Evolutionary conservation across 2,888 invertebrate species (phyloP).

Genomic region (Diarsia dahlii): DNA sequence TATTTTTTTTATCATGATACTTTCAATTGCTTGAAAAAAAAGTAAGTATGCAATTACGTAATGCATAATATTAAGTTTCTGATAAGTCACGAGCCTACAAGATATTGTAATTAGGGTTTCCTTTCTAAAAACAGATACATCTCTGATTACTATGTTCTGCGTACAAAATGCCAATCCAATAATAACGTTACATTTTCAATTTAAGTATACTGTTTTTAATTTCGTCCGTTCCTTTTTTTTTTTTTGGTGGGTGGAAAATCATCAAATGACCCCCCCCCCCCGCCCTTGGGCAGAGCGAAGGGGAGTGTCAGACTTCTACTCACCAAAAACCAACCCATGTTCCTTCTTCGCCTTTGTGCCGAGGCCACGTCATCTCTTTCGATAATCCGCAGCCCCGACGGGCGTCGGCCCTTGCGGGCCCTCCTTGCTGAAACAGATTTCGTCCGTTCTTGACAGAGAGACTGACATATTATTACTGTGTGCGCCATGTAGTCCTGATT

Average conservation of each 20-base stretch:
- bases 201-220: background rate
- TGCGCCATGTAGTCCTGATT: background rate
- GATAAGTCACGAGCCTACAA: background rate
- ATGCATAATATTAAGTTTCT: background rate
- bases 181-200: background rate
- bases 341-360: too few species aligned
- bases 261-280: too few species aligned
- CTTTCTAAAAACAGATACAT: background rate
- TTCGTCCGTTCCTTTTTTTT: too few species aligned
- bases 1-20: too few species aligned
- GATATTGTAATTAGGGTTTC: background rate
- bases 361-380: too few species aligned
- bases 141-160: background rate
- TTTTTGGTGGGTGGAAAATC: too few species aligned
- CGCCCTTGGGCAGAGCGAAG: too few species aligned
- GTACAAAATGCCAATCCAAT: background rate
- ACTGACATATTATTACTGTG: background rate
- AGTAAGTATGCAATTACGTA: conserved; percentile 1
- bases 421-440: too few species aligned
- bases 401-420: too few species aligned
- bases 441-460: background rate
- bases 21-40: conserved; percentile 3
- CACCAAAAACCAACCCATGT: too few species aligned
- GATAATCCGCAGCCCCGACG: too few species aligned
- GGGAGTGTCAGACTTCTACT: too few species aligned